Base-by-base conservation (phyloP, 2,888 invertebrate species). In the Drosophila falleni region DNA sequence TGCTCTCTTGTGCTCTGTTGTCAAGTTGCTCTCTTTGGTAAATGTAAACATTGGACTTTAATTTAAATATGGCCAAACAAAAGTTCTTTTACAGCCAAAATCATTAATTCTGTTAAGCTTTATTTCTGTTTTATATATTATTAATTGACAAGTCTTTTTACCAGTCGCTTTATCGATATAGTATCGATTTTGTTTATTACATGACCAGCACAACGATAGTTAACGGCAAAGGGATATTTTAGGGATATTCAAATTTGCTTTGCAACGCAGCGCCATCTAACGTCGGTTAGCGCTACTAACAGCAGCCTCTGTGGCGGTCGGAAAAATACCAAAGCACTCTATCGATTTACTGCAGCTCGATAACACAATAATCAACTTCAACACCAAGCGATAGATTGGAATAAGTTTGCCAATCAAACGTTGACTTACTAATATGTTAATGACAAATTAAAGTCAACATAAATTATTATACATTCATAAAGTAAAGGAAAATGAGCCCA, bases 11-110 rank as follows among this genome's bases (percentile, higher is more conserved):
- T 33, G 37, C 19, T 19, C n/a, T 47, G n/a, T 41, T 39, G 31
- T 16, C 41, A 42, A 5, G 3, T 39, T 6, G 23, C 64, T 70
- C 74, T 50, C 71, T 56, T 23, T 54, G 39, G 11, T 54, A 72
- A 76, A 73, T 76, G 75, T 76, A 76, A 76, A 76, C 75, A 76
- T 72, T 64, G 53, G 35, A n/a, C 23, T n/a, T 13, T 2, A n/a
- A 16, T 53, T 31, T 11, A 5, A 39, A 31, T 47, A 51, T 60
- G 74, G 67, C 19, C 39, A 29, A 26, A 9, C 37, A 39, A 39
- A 1, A 0, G n/a, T 5, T 44, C 23, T 19, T n/a, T 31, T n/a
- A 5, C 10, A 33, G 11, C 29, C 29, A 13, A 10, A 4, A 1
- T 2, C 26, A 29, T 26, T 15, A 26, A 15, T 41, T 1, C n/a